These are phyloP conservation scores for Odontomyia ornata DNA, from an alignment of 2,888 invertebrate species.

Conservation along the genomic window DNA sequence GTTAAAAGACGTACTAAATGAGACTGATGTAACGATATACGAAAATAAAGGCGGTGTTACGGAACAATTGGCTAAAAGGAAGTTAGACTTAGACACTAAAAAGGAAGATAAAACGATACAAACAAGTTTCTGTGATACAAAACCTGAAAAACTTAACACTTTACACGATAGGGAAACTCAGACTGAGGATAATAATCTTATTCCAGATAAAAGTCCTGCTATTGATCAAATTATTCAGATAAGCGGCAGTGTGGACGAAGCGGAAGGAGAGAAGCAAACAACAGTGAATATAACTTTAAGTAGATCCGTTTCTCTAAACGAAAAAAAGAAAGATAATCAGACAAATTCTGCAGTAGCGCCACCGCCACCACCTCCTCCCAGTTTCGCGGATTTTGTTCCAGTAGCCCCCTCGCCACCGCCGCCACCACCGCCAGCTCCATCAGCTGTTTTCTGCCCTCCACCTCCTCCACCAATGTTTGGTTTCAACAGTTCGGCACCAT, in stretches of 20 bases:
- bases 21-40: constrained; percentile 60
- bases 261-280: neutral
- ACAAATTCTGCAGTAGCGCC: neutral
- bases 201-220: neutral
- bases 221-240: neutral
- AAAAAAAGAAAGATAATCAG: neutral
- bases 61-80: neutral
- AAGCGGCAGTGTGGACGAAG: neutral
- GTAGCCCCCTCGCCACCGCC: constrained; percentile 59
- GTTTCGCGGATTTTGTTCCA: neutral
- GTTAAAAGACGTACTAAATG: constrained; percentile 57
- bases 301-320: neutral
- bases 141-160: neutral
- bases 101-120: constrained; percentile 33
- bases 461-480: constrained; percentile 50
- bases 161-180: neutral
- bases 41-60: constrained; percentile 48
- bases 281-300: neutral
- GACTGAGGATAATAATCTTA: neutral
- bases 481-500: neutral
- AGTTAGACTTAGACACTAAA: neutral
- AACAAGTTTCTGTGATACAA: constrained; percentile 28
- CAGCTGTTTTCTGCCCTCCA: constrained; percentile 53
- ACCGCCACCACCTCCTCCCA: neutral
- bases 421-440: constrained; percentile 56